A percentile compares a stretch with the other conserved stretches of the same genome.
Conservation (phyloP, 2,113 vertebrate species). For the Pseudorhombus dupliciocellatus region DNA sequence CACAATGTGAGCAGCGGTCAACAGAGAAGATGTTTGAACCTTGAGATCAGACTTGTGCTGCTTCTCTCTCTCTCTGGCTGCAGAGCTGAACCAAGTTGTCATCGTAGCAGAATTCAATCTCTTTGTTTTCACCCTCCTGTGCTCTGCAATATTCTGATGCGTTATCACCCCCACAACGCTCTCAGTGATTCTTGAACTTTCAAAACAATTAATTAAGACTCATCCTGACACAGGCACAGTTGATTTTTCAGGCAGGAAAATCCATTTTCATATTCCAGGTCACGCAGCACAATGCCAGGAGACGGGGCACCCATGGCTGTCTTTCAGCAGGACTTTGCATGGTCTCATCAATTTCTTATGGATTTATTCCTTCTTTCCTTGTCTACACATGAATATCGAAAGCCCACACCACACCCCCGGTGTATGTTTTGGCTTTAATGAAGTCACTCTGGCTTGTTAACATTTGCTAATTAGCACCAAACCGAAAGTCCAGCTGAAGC, state of each 20-base stretch:
- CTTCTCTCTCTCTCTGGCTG: not conserved
- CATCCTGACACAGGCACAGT: conserved; percentile 18
- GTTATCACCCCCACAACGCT: conserved; percentile 11
- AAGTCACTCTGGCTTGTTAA: conserved; percentile 18
- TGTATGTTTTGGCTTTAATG: conserved; percentile 31
- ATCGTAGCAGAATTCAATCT: conserved; percentile 36
- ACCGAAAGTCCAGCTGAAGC: not conserved
- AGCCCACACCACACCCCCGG: conserved; percentile 20
- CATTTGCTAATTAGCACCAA: not conserved
- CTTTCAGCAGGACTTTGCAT: conserved; percentile 44
- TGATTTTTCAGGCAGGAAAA: conserved; percentile 49
- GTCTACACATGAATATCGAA: conserved; percentile 47
- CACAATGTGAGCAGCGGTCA: no score
- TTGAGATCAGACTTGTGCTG: no score
- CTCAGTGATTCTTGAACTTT: conserved; percentile 44
- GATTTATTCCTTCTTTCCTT: conserved; percentile 60
- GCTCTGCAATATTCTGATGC: conserved; percentile 4
- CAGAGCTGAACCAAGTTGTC: not conserved
- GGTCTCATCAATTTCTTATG: conserved; percentile 52
- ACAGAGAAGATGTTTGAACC: no score
- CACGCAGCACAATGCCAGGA: conserved; percentile 33
- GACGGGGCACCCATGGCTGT: conserved; percentile 38
- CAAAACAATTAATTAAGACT: conserved; percentile 58
- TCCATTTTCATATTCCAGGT: conserved; percentile 63
- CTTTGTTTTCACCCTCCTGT: not conserved